These are phyloP conservation scores for Cryptotermes secundus DNA, from an alignment of 1,140 invertebrate species.

Conservation along the genomic window DNA sequence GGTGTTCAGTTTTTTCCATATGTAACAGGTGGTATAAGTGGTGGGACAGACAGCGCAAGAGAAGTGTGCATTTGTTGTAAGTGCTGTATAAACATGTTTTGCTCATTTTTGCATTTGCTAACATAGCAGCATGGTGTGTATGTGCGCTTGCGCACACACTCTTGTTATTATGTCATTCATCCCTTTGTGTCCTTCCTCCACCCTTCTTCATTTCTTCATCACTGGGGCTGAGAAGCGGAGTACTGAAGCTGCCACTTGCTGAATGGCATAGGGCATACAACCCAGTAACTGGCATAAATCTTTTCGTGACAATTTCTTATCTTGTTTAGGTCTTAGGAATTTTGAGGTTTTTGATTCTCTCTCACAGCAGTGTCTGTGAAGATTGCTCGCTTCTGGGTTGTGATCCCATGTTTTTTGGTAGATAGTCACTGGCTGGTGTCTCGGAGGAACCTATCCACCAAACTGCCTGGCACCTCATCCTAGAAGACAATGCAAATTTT, in stretches of 20 bases:
- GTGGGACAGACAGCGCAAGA: neutral
- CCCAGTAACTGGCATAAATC: too few species aligned
- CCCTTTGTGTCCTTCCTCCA: neutral
- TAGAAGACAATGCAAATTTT: too few species aligned
- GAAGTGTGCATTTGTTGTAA: neutral
- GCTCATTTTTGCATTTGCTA: slow-evolving; percentile 1
- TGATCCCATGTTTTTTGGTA: too few species aligned
- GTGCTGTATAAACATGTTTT: neutral
- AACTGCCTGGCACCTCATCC: too few species aligned
- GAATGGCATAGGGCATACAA: too few species aligned
- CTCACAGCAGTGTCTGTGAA: too few species aligned
- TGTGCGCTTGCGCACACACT: neutral
- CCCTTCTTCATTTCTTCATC: neutral
- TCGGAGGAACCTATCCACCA: too few species aligned
- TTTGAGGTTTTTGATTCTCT: too few species aligned
- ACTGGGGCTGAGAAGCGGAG: neutral
- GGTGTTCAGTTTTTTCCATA: neutral
- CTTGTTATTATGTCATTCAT: neutral
- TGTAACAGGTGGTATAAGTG: neutral
- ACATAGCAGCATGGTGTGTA: neutral
- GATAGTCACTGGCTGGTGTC: too few species aligned
- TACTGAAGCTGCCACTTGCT: neutral
- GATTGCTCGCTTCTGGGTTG: too few species aligned
- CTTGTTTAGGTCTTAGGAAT: too few species aligned
- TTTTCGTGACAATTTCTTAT: too few species aligned